A percentile compares a stretch with the other conserved stretches of the same genome.
Evolutionary conservation across 2,888 invertebrate genomes (phyloP).

Genomic region (Pristionchus entomophagus): DNA sequence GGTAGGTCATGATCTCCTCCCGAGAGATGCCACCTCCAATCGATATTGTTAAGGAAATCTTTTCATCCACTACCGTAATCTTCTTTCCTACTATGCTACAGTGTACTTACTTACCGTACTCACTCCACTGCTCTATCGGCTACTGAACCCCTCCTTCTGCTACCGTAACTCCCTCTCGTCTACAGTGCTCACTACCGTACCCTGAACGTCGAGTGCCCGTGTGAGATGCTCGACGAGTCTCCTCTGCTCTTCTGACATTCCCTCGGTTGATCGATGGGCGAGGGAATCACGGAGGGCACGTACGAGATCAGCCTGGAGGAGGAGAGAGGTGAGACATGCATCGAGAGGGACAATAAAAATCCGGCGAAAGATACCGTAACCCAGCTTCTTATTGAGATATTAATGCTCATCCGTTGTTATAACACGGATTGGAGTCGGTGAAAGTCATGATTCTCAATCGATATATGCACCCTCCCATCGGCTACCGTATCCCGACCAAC

Average conservation of each 20-base stretch:
- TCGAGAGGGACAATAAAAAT: too few species aligned
- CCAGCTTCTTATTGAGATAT: too few species aligned
- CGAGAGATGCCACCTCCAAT: conserved; percentile 39
- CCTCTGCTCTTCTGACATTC: neutral
- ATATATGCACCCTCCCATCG: neutral
- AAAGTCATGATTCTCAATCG: too few species aligned
- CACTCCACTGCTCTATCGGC: too few species aligned
- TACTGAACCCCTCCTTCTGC: too few species aligned
- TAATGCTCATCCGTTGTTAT: too few species aligned
- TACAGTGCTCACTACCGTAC: neutral
- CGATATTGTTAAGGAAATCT: too few species aligned
- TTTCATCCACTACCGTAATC: neutral
- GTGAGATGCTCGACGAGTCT: neutral
- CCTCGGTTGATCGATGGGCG: neutral
- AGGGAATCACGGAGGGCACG: neutral
- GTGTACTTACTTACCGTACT: too few species aligned
- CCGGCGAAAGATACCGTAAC: too few species aligned
- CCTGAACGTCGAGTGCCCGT: conserved; percentile 1
- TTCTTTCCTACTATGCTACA: neutral
- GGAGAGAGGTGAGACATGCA: too few species aligned
- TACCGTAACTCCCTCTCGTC: neutral
- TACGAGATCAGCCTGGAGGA: neutral
- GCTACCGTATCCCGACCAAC: neutral
- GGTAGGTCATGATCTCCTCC: conserved; percentile 27
- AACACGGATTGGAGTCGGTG: too few species aligned